Conservation (phyloP, 2,113 vertebrate species). For the Lagenorhynchus albirostris region DNA sequence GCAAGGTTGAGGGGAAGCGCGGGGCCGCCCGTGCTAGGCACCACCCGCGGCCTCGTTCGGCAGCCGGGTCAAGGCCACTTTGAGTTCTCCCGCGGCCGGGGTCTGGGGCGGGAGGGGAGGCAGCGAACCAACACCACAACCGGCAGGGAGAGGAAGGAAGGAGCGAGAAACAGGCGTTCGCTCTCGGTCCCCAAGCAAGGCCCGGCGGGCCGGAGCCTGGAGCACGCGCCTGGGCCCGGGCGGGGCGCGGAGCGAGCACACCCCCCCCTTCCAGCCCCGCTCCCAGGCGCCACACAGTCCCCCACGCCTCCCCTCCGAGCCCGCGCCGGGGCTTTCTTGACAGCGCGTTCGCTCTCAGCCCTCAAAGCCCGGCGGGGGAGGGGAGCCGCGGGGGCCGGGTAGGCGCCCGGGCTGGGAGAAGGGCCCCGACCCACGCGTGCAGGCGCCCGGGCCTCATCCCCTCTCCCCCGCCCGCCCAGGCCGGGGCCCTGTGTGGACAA, state of each 20-base stretch:
- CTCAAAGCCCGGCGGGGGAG: neutral
- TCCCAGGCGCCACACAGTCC: neutral
- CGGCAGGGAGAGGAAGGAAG: neutral
- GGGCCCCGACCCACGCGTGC: neutral
- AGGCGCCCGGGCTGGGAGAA: neutral
- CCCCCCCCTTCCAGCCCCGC: neutral
- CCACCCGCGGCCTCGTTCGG: neutral
- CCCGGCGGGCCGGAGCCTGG: neutral
- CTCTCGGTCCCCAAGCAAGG: conserved; percentile 22
- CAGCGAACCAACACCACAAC: neutral
- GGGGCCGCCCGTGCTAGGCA: neutral
- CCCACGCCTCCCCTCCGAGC: neutral
- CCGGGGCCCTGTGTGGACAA: neutral
- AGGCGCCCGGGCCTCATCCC: conserved; percentile 1
- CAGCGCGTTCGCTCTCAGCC: conserved; percentile 25
- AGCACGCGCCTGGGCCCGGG: conserved; percentile 49
- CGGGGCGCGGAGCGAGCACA: neutral
- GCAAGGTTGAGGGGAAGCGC: neutral
- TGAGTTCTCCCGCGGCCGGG: neutral
- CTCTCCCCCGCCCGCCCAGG: neutral
- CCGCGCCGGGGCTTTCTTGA: neutral
- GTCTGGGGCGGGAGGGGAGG: neutral
- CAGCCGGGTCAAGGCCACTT: neutral
- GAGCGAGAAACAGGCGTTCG: neutral
- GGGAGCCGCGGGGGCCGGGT: neutral